Evolutionary conservation across 2,113 vertebrate genomes (phyloP), one percentile per base, ranked within the genome.

Genomic region (Catharus fuscescens): DNA sequence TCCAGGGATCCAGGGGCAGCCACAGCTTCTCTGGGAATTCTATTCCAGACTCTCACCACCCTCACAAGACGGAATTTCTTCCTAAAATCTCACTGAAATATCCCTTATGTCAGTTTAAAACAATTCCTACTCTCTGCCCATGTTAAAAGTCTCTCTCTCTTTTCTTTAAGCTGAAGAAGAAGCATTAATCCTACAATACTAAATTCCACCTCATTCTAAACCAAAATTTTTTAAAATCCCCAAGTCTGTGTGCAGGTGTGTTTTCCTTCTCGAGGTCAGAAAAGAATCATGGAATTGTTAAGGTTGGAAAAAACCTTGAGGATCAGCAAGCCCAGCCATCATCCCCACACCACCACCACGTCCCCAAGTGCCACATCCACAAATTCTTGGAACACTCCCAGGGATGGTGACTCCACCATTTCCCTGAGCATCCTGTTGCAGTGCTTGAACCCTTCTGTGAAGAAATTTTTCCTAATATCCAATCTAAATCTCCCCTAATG

Each of bases 241-340:
- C n/a, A 48, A 12, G 7, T 34, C 36, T 32, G 10, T 40, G 21
- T 17, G 34, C 54, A 60, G 73, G 5, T 40, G 45, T 31, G 18
- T 1, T 77, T 64, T 54, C 21, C 10, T 45, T 20, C n/a, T 52
- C 0, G 0, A 80, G 45, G 2, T 8, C 17, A 67, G 78, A 60
- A 64, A 85, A 23, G 12, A 62, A 42, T 5, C 18, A 9, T 23
- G 26, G 29, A 77, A 48, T 54, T 5, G 2, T 42, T 48, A 36
- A 36, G 5, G 17, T 16, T 34, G 8, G 48, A 32, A 83, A 62
- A 70, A 18, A 28, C 31, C 17, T 76, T 47, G 23, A 11, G 12
- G 47, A 19, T 13, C 25, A 69, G 5, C 31, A 31, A 69, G 31
- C 23, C 31, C 34, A 56, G 24, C 20, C 29, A 69, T 8, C 29